Percentiles rank a stretch among this genome's conserved stretches.
phyloP scores from a whole-genome alignment of 2,797 vertebrate genomes.

The Jordanella pulchra region DNA sequence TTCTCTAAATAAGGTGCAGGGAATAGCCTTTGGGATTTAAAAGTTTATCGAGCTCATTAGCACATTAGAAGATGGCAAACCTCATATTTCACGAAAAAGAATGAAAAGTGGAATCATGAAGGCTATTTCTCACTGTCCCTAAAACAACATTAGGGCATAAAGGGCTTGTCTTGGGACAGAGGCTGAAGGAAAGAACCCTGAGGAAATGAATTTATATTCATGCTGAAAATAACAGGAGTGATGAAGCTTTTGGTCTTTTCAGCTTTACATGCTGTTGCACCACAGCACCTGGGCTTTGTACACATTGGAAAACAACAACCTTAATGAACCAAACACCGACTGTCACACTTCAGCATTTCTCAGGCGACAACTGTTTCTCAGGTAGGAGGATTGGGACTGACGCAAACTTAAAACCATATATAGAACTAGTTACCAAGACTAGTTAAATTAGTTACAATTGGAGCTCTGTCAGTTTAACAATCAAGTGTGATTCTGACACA shows the following conservation, averaged over 20 bases:
- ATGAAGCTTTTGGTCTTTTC: constrained; percentile 50
- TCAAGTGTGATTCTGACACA: neutral
- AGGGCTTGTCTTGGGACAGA: constrained; percentile 37
- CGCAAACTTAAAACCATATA: neutral
- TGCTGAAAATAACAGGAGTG: constrained; percentile 55
- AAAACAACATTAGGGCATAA: constrained; percentile 36
- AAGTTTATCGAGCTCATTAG: constrained; percentile 35
- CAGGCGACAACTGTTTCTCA: neutral
- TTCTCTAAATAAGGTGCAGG: constrained; percentile 35
- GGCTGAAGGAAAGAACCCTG: constrained; percentile 33
- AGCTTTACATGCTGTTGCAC: constrained; percentile 41
- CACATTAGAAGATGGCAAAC: constrained; percentile 44
- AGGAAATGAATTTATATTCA: constrained; percentile 60
- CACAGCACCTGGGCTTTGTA: constrained; percentile 9
- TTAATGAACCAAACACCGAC: constrained; percentile 8
- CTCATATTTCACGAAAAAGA: constrained; percentile 21
- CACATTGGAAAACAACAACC: neutral
- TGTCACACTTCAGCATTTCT: constrained; percentile 5
- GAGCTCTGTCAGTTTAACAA: neutral
- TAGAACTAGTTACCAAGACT: too few relatives aligned
- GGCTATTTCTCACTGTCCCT: constrained; percentile 38
- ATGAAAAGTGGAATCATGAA: constrained; percentile 20
- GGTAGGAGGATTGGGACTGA: neutral
- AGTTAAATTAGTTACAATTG: neutral
- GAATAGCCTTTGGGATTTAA: constrained; percentile 21